These are phyloP conservation scores for Dendrocincla tyrannina DNA, from an alignment of 2,797 vertebrate genomes.

Conservation along the genomic window DNA sequence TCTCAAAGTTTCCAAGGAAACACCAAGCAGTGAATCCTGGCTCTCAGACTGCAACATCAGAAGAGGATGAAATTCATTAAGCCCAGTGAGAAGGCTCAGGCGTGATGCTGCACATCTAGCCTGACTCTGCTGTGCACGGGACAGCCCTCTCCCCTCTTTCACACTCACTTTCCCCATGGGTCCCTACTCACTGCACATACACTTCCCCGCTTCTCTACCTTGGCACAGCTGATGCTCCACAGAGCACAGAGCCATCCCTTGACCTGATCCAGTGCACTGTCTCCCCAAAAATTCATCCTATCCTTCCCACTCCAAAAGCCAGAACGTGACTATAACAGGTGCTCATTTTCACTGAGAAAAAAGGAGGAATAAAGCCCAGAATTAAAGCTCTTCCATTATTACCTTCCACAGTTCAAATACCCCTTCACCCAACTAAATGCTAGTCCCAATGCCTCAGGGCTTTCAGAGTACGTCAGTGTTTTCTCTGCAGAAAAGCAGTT, in stretches of 20 bases:
- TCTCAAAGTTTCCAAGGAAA: not conserved
- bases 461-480: fast-evolving
- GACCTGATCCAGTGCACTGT: not conserved
- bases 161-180: not conserved
- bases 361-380: not conserved
- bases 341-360: not conserved
- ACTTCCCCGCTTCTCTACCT: not conserved
- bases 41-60: not conserved
- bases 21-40: not conserved
- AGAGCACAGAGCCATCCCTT: not conserved
- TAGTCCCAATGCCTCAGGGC: not conserved
- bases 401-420: not conserved
- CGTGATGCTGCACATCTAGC: not conserved
- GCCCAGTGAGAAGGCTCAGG: not conserved
- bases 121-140: not conserved
- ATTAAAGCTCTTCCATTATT: not conserved
- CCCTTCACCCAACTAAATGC: not conserved
- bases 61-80: not conserved
- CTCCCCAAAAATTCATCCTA: not conserved
- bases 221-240: not conserved
- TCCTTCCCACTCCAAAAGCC: not conserved
- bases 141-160: not conserved
- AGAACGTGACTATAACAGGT: not conserved
- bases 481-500: not conserved
- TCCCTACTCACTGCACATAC: not conserved